Evolutionary conservation across 1,140 invertebrate genomes (phyloP).

Genomic region (Apocrypta bakeri): DNA sequence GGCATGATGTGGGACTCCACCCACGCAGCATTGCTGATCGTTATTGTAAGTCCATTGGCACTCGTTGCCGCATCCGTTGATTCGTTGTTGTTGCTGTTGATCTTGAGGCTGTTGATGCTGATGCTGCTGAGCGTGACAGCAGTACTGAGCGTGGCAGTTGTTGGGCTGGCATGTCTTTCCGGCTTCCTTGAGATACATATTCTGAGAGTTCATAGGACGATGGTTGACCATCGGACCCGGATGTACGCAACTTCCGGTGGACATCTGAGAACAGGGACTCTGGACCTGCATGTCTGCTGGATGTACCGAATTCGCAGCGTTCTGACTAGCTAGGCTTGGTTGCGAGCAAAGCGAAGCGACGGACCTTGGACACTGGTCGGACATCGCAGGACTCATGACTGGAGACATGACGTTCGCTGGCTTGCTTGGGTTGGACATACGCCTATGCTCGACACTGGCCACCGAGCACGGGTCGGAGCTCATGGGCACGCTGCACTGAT

Average conservation of each 20-base stretch:
- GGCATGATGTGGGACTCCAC: conserved; percentile 53
- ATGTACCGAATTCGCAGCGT: conserved; percentile 47
- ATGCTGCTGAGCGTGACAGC: conserved; percentile 51
- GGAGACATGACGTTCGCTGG: conserved; percentile 12
- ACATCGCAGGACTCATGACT: conserved; percentile 43
- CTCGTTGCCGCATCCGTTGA: conserved; percentile 59
- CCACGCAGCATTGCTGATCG: conserved; percentile 66
- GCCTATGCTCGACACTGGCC: conserved; percentile 38
- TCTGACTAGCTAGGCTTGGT: conserved; percentile 52
- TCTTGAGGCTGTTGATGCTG: conserved; percentile 8
- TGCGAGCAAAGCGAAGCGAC: conserved; percentile 59
- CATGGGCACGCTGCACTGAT: conserved; percentile 54
- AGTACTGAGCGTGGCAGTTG: conserved; percentile 63
- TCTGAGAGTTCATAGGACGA: conserved; percentile 21
- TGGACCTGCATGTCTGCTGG: conserved; percentile 49
- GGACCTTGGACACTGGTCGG: conserved; percentile 55
- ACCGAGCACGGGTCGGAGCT: conserved; percentile 55
- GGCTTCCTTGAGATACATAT: conserved; percentile 44
- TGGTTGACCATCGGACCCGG: conserved; percentile 50
- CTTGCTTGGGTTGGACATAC: not conserved
- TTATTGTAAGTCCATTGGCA: conserved; percentile 67
- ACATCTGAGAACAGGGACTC: conserved; percentile 59
- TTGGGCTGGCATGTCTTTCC: conserved; percentile 64
- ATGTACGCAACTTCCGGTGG: conserved; percentile 61
- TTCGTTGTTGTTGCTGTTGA: conserved; percentile 62